A percentile compares a stretch with the other conserved stretches of the same genome.
Conservation (phyloP, 1,140 invertebrate species). For the Aporrectodea caliginosa region DNA sequence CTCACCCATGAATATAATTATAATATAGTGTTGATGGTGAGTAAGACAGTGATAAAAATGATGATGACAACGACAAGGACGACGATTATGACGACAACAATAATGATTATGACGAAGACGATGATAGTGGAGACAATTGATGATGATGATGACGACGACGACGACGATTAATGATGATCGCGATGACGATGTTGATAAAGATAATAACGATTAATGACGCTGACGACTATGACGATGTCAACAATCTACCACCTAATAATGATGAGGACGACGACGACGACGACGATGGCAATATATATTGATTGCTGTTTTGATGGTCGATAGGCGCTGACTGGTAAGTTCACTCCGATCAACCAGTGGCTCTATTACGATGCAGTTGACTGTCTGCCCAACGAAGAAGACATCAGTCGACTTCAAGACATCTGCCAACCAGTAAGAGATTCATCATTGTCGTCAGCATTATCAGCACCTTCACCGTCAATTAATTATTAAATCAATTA, state of each 20-base stretch:
- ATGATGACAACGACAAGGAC: not conserved
- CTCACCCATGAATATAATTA: too few species aligned
- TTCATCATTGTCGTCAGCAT: not conserved
- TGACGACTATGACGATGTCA: too few species aligned
- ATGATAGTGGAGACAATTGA: too few species aligned
- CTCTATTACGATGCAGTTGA: slow-evolving; percentile 95
- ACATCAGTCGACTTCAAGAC: slow-evolving; percentile 41
- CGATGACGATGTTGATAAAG: not conserved
- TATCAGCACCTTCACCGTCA: not conserved
- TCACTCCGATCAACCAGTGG: slow-evolving; percentile 91
- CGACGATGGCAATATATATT: too few species aligned
- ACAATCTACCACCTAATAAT: too few species aligned
- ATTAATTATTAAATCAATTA: not conserved
- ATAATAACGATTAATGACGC: too few species aligned
- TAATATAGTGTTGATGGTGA: not conserved
- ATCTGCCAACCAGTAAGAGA: not conserved
- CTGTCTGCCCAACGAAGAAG: slow-evolving; percentile 69
- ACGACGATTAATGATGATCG: not conserved
- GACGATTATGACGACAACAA: not conserved
- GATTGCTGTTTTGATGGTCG: too few species aligned
- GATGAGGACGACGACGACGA: too few species aligned
- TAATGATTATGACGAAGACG: not conserved
- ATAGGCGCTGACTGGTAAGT: slow-evolving; percentile 94
- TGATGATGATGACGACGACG: not conserved
- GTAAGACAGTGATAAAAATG: not conserved